phyloP scores from a whole-genome alignment of 1,140 invertebrate genomes.

The Brevipalpus yothersi region DNA sequence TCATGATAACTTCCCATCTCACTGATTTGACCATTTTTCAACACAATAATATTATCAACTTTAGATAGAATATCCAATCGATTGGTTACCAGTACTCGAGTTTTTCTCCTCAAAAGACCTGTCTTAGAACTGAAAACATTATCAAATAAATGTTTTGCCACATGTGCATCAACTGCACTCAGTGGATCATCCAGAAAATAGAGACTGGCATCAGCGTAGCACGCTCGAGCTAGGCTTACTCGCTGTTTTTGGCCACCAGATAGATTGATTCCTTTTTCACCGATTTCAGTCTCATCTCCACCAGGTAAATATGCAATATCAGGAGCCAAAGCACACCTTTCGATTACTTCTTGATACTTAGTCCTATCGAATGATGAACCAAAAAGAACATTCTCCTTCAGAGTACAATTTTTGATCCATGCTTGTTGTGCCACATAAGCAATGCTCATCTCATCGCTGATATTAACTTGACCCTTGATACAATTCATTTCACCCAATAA shows the following conservation, averaged over 20 bases:
- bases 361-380: slow-evolving; percentile 21
- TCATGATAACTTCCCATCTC: slow-evolving; percentile 25
- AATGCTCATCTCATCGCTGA: slow-evolving; percentile 13
- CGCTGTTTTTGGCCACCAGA: slow-evolving; percentile 90
- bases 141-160: slow-evolving; percentile 23
- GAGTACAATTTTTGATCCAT: slow-evolving; percentile 31
- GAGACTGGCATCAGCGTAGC: slow-evolving; percentile 16
- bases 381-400: slow-evolving; percentile 31
- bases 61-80: slow-evolving; percentile 20
- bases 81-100: slow-evolving; percentile 21
- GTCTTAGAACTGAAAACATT: slow-evolving; percentile 19
- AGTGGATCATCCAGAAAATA: slow-evolving; percentile 22
- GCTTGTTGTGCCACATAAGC: slow-evolving; percentile 29
- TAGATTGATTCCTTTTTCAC: slow-evolving; percentile 54
- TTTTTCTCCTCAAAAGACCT: slow-evolving; percentile 15
- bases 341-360: slow-evolving; percentile 18
- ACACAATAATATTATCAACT: slow-evolving; percentile 19
- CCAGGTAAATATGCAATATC: slow-evolving; percentile 18
- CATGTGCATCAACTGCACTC: slow-evolving; percentile 21
- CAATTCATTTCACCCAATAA: background rate
- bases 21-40: slow-evolving; percentile 23
- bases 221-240: slow-evolving; percentile 43
- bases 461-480: slow-evolving; percentile 9
- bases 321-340: slow-evolving; percentile 16
- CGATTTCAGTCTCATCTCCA: slow-evolving; percentile 14